A percentile compares a stretch with the other conserved stretches of the same genome.
Conservation (phyloP, 2,797 vertebrate genomes). For the Tympanoctomys barrerae region DNA sequence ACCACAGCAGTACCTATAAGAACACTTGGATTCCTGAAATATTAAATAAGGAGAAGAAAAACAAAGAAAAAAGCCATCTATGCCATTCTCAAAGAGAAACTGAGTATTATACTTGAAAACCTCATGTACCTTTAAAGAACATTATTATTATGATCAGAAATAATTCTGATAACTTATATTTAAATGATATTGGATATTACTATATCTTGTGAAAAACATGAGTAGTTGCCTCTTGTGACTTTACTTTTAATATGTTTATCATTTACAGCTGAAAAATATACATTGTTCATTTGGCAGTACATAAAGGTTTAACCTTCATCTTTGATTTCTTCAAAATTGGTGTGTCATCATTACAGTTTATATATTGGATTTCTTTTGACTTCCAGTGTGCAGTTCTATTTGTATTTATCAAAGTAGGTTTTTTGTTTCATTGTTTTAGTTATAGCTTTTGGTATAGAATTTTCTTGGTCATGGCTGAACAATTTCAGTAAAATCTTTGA, state of each 20-base stretch:
- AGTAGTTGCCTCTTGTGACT: slow-evolving; percentile 25
- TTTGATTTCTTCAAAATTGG: not conserved
- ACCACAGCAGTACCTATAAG: not conserved
- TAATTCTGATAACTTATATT: slow-evolving; percentile 11
- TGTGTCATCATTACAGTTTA: not conserved
- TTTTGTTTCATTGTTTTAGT: not conserved
- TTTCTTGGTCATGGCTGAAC: slow-evolving; percentile 64
- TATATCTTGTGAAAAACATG: slow-evolving; percentile 26
- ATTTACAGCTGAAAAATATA: slow-evolving; percentile 24
- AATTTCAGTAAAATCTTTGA: slow-evolving; percentile 64
- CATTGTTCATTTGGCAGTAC: not conserved
- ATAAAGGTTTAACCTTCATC: not conserved
- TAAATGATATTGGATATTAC: slow-evolving; percentile 12
- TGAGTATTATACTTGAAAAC: slow-evolving; percentile 44
- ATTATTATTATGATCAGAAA: slow-evolving; percentile 50
- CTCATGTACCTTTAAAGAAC: slow-evolving; percentile 52
- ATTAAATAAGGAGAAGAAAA: slow-evolving; percentile 15
- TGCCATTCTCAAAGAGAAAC: slow-evolving; percentile 31
- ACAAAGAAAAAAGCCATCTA: not conserved
- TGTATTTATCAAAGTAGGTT: slow-evolving; percentile 29
- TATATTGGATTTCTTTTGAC: not conserved
- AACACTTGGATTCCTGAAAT: slow-evolving; percentile 13
- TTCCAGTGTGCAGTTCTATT: not conserved
- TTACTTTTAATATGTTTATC: not conserved
- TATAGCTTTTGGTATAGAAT: slow-evolving; percentile 14